These are phyloP conservation scores for Rhabdornis inornatus DNA, from an alignment of 2,113 vertebrate species.

Conservation along the genomic window DNA sequence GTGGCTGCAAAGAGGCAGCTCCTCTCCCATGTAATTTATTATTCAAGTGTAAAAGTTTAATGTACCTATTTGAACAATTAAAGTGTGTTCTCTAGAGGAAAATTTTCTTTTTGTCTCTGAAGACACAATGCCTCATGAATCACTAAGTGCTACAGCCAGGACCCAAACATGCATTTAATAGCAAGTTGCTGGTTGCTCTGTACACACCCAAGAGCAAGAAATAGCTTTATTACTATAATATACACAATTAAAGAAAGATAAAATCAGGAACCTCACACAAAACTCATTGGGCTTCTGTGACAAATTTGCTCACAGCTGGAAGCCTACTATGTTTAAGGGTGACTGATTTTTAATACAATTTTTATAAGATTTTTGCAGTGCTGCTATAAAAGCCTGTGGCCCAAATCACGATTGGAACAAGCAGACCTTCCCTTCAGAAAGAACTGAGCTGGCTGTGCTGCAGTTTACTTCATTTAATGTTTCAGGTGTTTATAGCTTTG, in stretches of 20 bases:
- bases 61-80: slow-evolving; percentile 4
- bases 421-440: background rate
- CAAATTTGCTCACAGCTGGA: background rate
- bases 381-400: background rate
- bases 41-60: slow-evolving; percentile 1
- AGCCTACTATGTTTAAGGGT: background rate
- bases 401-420: background rate
- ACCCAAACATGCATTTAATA: background rate
- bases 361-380: background rate
- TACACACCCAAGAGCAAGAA: background rate
- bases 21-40: background rate
- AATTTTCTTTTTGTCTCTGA: background rate
- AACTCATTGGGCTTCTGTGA: background rate
- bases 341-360: background rate
- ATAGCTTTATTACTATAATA: background rate
- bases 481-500: background rate
- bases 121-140: background rate
- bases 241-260: background rate
- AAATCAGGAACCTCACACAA: background rate
- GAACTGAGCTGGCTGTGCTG: background rate
- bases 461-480: background rate
- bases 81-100: background rate
- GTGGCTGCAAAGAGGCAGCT: background rate
- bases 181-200: background rate
- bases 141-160: background rate